Evolutionary conservation across 2,113 vertebrate genomes (phyloP).

Genomic region (Corvus cornix): DNA sequence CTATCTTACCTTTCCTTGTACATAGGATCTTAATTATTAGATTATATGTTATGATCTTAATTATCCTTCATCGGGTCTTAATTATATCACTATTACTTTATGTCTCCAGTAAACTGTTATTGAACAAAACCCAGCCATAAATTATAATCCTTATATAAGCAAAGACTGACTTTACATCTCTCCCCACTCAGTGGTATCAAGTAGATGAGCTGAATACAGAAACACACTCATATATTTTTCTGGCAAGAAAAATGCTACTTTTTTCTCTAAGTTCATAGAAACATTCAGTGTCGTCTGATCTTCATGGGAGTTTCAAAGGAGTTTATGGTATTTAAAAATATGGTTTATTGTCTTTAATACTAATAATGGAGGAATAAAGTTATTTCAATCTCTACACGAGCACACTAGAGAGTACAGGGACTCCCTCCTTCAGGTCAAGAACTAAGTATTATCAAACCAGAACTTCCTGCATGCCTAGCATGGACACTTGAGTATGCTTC

Average conservation of each 20-base stretch:
- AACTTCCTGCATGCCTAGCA: neutral
- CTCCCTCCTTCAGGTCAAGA: neutral
- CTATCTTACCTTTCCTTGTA: neutral
- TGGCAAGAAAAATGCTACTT: neutral
- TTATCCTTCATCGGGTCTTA: neutral
- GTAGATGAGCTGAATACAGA: neutral
- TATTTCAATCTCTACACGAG: neutral
- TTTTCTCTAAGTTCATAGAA: neutral
- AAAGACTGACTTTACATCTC: neutral
- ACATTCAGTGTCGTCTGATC: neutral
- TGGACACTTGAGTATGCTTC: neutral
- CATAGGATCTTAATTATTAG: neutral
- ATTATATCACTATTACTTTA: neutral
- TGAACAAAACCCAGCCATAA: neutral
- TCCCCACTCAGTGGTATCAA: neutral
- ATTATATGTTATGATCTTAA: neutral
- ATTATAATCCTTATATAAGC: neutral
- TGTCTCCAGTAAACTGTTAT: neutral
- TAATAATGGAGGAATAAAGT: neutral
- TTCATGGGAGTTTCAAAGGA: neutral
- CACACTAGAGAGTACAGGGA: neutral
- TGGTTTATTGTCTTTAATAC: neutral
- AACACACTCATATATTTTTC: neutral
- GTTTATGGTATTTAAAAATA: neutral
- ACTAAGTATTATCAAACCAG: neutral